Evolutionary conservation across 2,888 invertebrate species (phyloP).

Genomic region (Neoitamus cyanurus): DNA sequence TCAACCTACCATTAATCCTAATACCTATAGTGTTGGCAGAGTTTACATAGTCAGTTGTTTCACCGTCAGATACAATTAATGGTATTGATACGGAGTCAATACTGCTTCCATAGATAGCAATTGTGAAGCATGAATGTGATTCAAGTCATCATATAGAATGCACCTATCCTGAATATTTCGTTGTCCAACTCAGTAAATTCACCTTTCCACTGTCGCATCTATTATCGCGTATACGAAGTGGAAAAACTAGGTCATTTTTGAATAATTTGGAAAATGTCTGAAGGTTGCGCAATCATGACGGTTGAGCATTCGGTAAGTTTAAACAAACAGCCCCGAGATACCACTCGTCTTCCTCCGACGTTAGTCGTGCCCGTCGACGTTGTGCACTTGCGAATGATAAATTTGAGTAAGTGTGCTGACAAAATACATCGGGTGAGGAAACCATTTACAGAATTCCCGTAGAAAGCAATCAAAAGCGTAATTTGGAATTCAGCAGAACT

Average conservation of each 20-base stretch:
- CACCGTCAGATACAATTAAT: no score
- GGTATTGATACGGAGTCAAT: no score
- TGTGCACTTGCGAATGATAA: neutral
- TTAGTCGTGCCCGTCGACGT: neutral
- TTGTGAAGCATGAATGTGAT: no score
- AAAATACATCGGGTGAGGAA: neutral
- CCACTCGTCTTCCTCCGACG: neutral
- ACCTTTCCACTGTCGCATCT: no score
- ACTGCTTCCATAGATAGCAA: no score
- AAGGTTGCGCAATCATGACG: neutral
- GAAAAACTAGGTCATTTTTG: neutral
- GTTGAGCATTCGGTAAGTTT: neutral
- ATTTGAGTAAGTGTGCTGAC: neutral
- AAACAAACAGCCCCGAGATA: neutral
- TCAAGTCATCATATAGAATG: no score
- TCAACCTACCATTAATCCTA: no score
- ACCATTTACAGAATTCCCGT: neutral
- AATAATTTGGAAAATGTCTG: neutral
- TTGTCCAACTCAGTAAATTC: no score
- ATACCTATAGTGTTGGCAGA: no score
- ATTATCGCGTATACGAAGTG: no score
- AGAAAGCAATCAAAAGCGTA: neutral
- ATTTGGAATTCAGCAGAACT: neutral
- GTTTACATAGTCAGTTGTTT: no score
- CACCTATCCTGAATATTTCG: no score